phyloP scores from a whole-genome alignment of 2,888 invertebrate species.

The Cepaea hortensis region DNA sequence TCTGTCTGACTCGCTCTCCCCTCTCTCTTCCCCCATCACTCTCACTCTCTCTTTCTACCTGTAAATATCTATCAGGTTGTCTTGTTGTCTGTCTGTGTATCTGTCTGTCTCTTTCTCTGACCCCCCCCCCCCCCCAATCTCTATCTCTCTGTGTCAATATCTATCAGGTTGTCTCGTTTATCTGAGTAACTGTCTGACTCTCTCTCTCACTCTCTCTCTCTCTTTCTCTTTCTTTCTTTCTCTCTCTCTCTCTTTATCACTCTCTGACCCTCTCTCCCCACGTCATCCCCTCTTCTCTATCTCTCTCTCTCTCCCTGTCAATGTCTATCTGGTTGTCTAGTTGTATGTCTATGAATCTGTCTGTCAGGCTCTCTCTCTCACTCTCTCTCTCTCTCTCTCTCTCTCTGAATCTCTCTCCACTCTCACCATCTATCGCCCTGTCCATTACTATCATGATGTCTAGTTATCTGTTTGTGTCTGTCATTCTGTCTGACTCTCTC shows the following conservation, averaged over 20 bases:
- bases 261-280: not conserved
- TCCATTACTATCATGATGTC: too few species aligned
- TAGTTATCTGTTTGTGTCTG: too few species aligned
- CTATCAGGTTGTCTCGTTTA: not conserved
- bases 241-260: not conserved
- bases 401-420: too few species aligned
- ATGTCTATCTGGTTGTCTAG: too few species aligned
- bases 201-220: not conserved
- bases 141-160: not conserved
- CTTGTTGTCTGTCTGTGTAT: not conserved
- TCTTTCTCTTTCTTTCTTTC: too few species aligned
- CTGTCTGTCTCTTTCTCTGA: not conserved
- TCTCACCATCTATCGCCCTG: too few species aligned
- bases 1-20: not conserved
- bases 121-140: not conserved
- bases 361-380: too few species aligned
- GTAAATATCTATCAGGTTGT: not conserved
- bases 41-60: not conserved
- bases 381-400: too few species aligned
- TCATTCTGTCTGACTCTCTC: too few species aligned
- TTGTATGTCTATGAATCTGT: too few species aligned
- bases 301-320: too few species aligned
- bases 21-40: not conserved
- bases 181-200: not conserved
- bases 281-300: too few species aligned